These are phyloP conservation scores for Copsychus sechellarum DNA, from an alignment of 2,113 vertebrate genomes.

Conservation along the genomic window DNA sequence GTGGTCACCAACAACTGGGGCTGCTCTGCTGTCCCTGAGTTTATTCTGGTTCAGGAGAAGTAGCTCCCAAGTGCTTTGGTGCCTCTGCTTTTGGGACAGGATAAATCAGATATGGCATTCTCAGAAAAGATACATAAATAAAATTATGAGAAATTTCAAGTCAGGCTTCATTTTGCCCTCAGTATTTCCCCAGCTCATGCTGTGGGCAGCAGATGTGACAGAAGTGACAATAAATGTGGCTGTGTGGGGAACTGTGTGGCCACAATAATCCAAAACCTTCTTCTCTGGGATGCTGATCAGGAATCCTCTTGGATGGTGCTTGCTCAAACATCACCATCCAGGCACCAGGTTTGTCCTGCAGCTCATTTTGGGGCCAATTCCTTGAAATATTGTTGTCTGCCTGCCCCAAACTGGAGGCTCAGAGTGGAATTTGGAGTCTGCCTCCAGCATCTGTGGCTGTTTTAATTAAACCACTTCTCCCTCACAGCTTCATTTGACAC, in stretches of 20 bases:
- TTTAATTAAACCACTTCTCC: neutral
- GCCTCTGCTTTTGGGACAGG: neutral
- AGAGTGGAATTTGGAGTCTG: neutral
- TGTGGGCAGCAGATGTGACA: neutral
- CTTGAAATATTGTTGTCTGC: neutral
- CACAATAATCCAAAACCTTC: neutral
- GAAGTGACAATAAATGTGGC: neutral
- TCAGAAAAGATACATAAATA: neutral
- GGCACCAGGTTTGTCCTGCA: neutral
- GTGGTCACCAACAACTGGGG: accelerated
- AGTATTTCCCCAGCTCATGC: neutral
- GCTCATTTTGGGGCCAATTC: neutral
- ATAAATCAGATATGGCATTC: accelerated
- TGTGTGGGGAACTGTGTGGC: neutral
- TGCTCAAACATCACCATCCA: neutral
- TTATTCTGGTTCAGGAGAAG: neutral
- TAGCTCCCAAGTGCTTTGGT: neutral
- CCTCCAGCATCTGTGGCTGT: neutral
- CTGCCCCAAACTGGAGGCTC: neutral
- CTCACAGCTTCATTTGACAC: neutral
- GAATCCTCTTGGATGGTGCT: accelerated
- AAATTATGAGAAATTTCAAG: neutral
- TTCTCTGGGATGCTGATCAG: neutral
- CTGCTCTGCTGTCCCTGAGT: neutral
- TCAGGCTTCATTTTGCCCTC: neutral